Percentiles rank a stretch among this genome's conserved stretches.
Conservation (phyloP, 1,140 invertebrate species). For the Apis cerana region DNA sequence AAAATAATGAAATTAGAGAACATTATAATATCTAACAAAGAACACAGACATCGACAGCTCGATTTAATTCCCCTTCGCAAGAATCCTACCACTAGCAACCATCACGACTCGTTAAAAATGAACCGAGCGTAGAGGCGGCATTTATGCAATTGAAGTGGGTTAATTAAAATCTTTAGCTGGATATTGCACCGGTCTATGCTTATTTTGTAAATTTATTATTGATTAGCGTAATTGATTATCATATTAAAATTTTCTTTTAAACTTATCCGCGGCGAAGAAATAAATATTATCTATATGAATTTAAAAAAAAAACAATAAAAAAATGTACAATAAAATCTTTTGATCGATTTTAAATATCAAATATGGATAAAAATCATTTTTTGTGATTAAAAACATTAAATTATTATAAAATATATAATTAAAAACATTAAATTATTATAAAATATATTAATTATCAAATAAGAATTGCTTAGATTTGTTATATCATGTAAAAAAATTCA, state of each 20-base stretch:
- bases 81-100: conserved; percentile 10
- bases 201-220: conserved; percentile 35
- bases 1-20: conserved; percentile 44
- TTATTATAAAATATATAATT: too few relatives aligned
- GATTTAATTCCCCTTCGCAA: conserved; percentile 43
- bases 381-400: too few relatives aligned
- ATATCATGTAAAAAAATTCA: too few relatives aligned
- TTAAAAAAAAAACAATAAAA: not conserved
- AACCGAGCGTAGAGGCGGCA: conserved; percentile 6
- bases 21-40: conserved; percentile 54
- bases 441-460: too few relatives aligned
- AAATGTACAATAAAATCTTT: too few relatives aligned
- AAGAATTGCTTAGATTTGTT: too few relatives aligned
- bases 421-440: too few relatives aligned
- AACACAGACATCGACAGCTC: conserved; percentile 40
- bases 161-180: conserved; percentile 53
- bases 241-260: not conserved
- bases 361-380: too few relatives aligned
- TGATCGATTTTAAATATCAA: too few relatives aligned
- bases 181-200: conserved; percentile 6
- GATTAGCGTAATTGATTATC: conserved; percentile 12
- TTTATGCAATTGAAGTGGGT: conserved; percentile 47
- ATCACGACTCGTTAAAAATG: conserved; percentile 43
- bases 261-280: not conserved
- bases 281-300: too few relatives aligned